Conservation (phyloP, 1,140 invertebrate species). For the Papilio xuthus region DNA sequence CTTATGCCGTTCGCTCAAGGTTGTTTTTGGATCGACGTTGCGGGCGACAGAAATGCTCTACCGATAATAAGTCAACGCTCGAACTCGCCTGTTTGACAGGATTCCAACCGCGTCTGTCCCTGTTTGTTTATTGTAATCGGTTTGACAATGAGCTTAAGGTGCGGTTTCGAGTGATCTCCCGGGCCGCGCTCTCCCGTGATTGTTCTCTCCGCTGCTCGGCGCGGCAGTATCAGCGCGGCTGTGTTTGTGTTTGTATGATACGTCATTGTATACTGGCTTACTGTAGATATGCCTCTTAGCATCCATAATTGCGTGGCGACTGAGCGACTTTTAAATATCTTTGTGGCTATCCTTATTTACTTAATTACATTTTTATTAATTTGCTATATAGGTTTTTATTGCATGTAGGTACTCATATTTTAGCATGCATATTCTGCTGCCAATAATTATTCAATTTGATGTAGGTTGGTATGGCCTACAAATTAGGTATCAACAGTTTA, state of each 20-base stretch:
- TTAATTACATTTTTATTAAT: constrained; percentile 18
- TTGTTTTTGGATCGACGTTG: constrained; percentile 44
- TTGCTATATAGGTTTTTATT: neutral
- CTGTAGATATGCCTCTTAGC: constrained; percentile 79
- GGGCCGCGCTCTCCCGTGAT: constrained; percentile 71
- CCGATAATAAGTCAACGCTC: constrained; percentile 81
- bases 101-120: constrained; percentile 80
- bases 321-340: constrained; percentile 72
- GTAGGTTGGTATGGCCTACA: neutral
- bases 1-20: constrained; percentile 45
- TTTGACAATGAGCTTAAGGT: constrained; percentile 82
- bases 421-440: neutral
- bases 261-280: constrained; percentile 77
- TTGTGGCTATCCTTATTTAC: constrained; percentile 48
- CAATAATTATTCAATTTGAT: neutral
- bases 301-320: constrained; percentile 76
- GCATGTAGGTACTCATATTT: neutral
- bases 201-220: constrained; percentile 74
- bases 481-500: neutral
- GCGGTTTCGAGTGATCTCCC: constrained; percentile 80
- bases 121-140: constrained; percentile 82
- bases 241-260: constrained; percentile 78
- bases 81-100: constrained; percentile 81
- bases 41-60: constrained; percentile 74
- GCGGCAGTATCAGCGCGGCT: constrained; percentile 58